Base-by-base conservation (phyloP, 2,797 vertebrate species). In the Myotis daubentonii region DNA sequence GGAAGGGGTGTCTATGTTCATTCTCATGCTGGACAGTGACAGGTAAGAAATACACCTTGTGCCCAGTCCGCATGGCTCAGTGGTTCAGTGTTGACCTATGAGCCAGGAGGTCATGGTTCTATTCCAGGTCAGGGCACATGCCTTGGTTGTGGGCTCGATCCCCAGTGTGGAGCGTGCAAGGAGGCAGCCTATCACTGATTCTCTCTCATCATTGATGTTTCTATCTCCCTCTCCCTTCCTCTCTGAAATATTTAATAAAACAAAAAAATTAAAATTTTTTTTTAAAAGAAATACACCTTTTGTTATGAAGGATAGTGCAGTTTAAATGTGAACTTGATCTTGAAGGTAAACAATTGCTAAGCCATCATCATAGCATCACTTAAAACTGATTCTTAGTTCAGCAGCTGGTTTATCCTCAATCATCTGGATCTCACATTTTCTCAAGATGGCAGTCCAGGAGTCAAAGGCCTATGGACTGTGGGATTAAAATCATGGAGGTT, bases 271-370 rank as follows among this genome's bases (percentile, higher is more conserved):
- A 11, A 57, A 38, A 38, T 4, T 38, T 38, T 38, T 25, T 60
- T 28, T 60, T 2, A 44, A 60, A 82, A 94, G 57, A 36, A 87
- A 79, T 68, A 53, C 12, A 30, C 33, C 38, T 91, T 86, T 92
- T 80, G 53, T 85, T 91, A 68, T 57, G 51, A 89, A 83, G 15
- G 95, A 25, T 85, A 72, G 71, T 92, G 36, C 22, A 87, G 3
- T 72, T 94, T 96, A 93, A 79, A 66, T 90, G 41, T 88, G 75
- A 75, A 85, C 68, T 85, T 87, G 68, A 86, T 76, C 81, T 91
- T 94, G 89, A 94, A 66, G 4, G n/a, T 47, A 62, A 93, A 76
- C 53, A 93, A 65, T 89, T 87, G 51, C n/a, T 91, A 89, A 94
- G 47, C 72, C 51, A 41, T 91, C 75, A 57, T 75, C 89, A 80